Conservation (phyloP, 2,888 invertebrate species). For the Oscheius onirici region DNA sequence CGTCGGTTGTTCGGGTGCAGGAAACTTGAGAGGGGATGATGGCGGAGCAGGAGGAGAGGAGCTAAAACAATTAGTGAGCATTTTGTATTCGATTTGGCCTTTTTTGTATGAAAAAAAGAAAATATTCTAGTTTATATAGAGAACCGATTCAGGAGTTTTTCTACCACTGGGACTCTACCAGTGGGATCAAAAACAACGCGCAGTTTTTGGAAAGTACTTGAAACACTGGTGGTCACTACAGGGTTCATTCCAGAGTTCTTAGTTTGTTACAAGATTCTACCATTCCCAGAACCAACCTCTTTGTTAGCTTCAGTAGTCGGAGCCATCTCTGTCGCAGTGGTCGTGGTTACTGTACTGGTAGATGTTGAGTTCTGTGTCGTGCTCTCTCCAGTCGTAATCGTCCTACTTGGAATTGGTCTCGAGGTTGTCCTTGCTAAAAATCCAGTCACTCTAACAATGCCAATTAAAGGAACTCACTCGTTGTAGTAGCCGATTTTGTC, state of each 20-base stretch:
- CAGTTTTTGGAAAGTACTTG: not conserved
- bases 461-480: not conserved
- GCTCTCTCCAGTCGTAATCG: not conserved
- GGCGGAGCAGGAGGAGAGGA: slow-evolving; percentile 38
- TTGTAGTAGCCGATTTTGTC: not conserved
- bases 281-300: slow-evolving; percentile 30
- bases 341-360: not conserved
- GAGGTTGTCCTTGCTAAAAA: not conserved
- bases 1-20: slow-evolving; percentile 28
- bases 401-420: not conserved
- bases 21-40: slow-evolving; percentile 35
- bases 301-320: slow-evolving; percentile 14
- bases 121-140: too few relatives aligned
- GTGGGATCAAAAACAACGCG: too few relatives aligned
- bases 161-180: too few relatives aligned
- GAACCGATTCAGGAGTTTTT: too few relatives aligned
- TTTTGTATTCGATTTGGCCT: too few relatives aligned
- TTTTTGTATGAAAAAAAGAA: too few relatives aligned
- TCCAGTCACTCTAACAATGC: not conserved
- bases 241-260: too few relatives aligned
- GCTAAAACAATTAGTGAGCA: too few relatives aligned
- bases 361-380: not conserved
- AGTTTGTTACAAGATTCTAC: too few relatives aligned
- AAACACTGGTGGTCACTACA: not conserved
- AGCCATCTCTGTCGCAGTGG: not conserved